Base-by-base conservation (phyloP, 2,888 invertebrate species). In the Beris morrisii region DNA sequence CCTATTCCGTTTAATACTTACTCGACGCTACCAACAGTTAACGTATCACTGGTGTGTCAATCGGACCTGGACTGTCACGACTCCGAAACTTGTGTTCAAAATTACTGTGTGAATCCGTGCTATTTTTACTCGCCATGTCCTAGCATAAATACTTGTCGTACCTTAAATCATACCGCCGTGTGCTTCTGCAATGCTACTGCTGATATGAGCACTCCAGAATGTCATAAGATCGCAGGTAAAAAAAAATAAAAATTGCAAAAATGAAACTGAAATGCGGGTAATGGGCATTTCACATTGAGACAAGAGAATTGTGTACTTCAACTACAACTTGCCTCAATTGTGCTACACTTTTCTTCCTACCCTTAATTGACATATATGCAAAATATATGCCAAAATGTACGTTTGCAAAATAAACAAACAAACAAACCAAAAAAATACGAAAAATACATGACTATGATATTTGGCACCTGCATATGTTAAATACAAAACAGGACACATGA, bases 141-240 rank as follows among this genome's bases (percentile, higher is more conserved):
- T 48, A 75, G 74, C 69, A 79, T 78, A 73, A 75, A 81, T 69
- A 73, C 76, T 70, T 86, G 86, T 78, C 79, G 79, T 71, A 83
- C 83, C 67, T 75, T 81, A 70, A 80, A 81, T 73, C 85, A 85
- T 77, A 81, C 81, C 74, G 81, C 84, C 72, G 80, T 83, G 80
- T 87, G 86, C 81, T 82, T 82, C 79, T 86, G 86, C 78, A 76
- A 77, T 75, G 72, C 80, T 71, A 75, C 71, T 74, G 78, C 76
- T 73, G 78, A 78, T 82, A 75, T 79, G 78, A 80, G 79, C 81
- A 77, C 74, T 69, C 75, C 76, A 78, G 83, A 82, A 81, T 86
- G 86, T 83, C 83, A 82, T 79, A 78, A 81, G 76, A 81, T 82
- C 80, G 83, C 86, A 86, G 86, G 86, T 86, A 86, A 86, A 81